Evolutionary conservation across 2,113 vertebrate species (phyloP), one percentile per base, ranked within the genome.

Genomic region (Tragelaphus buxtoni): DNA sequence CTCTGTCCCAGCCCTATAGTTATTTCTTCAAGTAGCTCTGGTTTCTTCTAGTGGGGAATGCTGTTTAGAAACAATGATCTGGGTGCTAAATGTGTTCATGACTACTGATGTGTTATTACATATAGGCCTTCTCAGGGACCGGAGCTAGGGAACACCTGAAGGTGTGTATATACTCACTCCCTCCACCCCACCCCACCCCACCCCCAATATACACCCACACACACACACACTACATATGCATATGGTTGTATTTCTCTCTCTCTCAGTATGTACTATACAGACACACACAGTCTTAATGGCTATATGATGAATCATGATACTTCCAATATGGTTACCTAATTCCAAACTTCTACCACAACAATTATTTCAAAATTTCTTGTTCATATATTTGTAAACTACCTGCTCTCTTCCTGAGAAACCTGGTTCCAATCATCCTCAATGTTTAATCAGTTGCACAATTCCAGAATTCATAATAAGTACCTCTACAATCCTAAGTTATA

Each of bases 11-110:
- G 91, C 30, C 56, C 32, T 92, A 32, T 13, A 61, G 32, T 53
- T 91, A 87, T 51, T 82, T 95, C 58, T 82, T 97, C 61, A 87
- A 83, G 53, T 13, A 91, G n/a, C 42, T 90, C 80, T 87, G 8
- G 7, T 83, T 96, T 87, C 53, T 92, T 94, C 79, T 89, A 81
- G 30, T 85, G 49, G 14, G 10, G 3, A 80, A 88, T 82, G 35
- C 60, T 84, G 84, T 47, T 77, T 55, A 86, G 69, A 86, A 95
- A 69, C 39, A 17, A 90, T 28, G 14, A 76, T 77, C 47, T 85
- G 56, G 30, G 49, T 65, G 24, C 24, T 79, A 35, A 17, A 26
- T 49, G 30, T 91, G 35, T 86, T 91, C 49, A 86, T 26, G 77
- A 58, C 17, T 90, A 58, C 7, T 26, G 24, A 17, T 13, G 2